Evolutionary conservation across 2,113 vertebrate species (phyloP), one percentile per base, ranked within the genome.

Genomic region (Pachycephala philippinensis): DNA sequence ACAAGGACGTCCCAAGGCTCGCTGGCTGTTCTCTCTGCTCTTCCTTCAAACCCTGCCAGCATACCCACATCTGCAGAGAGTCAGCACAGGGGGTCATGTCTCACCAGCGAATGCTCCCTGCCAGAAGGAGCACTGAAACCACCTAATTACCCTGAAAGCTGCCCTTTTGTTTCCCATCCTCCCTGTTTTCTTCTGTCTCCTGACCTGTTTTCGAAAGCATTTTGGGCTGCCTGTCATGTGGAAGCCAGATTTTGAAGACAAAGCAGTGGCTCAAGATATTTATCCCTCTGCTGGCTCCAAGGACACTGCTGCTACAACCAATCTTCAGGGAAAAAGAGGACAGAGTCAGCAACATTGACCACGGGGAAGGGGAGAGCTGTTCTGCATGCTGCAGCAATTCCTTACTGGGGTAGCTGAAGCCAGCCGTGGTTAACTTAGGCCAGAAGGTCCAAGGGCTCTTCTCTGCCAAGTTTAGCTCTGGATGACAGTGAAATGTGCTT

Each of bases 381-480:
- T 66, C 76, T 76, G 59, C 54, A 45, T 5, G 21, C 54, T 11
- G 23, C 10, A 8, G 74, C 59, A 85, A 70, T 65, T 86, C 70
- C 57, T 84, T 27, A 59, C 71, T 54, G 13, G 56, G 75, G 77
- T 72, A 96, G 74, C 59, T 93, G 87, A 94, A 93, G 71, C 85
- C 95, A 96, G 72, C 69, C 44, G 3, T 92, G 95, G 89, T 95
- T 96, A 97, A 95, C 94, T 95, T 61, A 56, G 95, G 91, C 96
- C 96, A 96, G 94, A 97, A 96, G 94, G 95, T 96, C 96, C 94
- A 94, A 94, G 81, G 85, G 93, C 70, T 95, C 76, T 95, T 85
- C 70, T 80, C 83, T 96, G 93, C 94, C 95, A 97, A 96, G 92
- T 97, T 94, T 94, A 96, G 84, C 93, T 86, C 81, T 85, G 59